Conservation (phyloP, 2,888 invertebrate genomes). For the Rambutsinella grinnellia region DNA sequence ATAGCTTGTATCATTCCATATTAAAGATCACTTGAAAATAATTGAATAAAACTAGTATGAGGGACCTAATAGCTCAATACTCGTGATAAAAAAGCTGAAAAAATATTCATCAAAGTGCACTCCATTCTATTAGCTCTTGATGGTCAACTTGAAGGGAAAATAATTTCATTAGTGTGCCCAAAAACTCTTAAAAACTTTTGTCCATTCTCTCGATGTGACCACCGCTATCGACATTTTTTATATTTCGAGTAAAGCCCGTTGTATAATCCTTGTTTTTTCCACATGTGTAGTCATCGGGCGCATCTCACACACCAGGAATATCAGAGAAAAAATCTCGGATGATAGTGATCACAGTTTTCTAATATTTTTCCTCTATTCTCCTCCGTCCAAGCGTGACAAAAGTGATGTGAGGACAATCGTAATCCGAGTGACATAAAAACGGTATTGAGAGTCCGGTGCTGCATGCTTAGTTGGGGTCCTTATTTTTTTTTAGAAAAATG, state of each 20-base stretch:
- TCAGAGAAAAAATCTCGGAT: not conserved
- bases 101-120: not conserved
- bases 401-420: slow-evolving; percentile 7
- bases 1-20: not conserved
- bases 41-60: too few species aligned
- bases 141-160: slow-evolving; percentile 31
- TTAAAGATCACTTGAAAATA: too few species aligned
- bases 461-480: too few species aligned
- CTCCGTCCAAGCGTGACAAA: not conserved
- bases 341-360: not conserved
- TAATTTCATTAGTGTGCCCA: not conserved
- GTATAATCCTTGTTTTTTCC: slow-evolving; percentile 1
- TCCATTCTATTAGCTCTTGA: slow-evolving; percentile 14
- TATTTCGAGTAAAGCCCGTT: not conserved
- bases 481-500: too few species aligned
- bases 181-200: not conserved
- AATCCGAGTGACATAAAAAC: slow-evolving; percentile 8
- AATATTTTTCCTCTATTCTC: not conserved
- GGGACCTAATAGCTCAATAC: too few species aligned
- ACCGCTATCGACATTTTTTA: not conserved
- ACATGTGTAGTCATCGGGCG: slow-evolving; percentile 16
- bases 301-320: not conserved
- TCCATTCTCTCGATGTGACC: not conserved
- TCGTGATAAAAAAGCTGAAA: too few species aligned
- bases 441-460: too few species aligned